Percentiles rank a stretch among this genome's conserved stretches.
Conservation (phyloP, 2,113 vertebrate genomes). For the Oreotrochilus melanogaster region DNA sequence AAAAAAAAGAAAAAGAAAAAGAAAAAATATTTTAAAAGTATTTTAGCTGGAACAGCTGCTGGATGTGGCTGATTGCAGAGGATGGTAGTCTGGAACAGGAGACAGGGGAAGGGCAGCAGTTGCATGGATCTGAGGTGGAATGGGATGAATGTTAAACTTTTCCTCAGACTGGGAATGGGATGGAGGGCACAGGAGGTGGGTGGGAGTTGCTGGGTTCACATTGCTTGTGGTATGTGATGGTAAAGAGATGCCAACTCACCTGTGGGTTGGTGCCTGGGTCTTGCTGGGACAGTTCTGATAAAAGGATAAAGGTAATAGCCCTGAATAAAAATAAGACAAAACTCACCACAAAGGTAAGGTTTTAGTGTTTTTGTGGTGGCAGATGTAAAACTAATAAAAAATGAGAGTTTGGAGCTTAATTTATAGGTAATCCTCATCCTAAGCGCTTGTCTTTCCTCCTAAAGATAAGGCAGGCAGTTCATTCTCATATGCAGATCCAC, state of each 20-base stretch:
- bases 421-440: not conserved
- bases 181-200: not conserved
- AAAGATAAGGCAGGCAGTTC: not conserved
- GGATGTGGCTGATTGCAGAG: not conserved
- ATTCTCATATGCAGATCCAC: not conserved
- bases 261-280: not conserved
- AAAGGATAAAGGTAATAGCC: not conserved
- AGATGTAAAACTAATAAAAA: not conserved
- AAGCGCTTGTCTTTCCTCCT: not conserved
- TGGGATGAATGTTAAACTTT: not conserved
- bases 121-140: fast-evolving
- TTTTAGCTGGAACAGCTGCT: not conserved
- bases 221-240: not conserved
- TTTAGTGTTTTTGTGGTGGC: not conserved
- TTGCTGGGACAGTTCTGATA: not conserved
- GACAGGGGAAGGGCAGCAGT: not conserved
- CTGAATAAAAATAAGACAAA: not conserved
- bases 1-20: not conserved
- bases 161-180: not conserved
- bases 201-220: not conserved
- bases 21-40: fast-evolving
- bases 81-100: not conserved
- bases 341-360: fast-evolving
- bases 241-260: not conserved
- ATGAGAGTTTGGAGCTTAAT: not conserved